Percentiles rank a stretch among this genome's conserved stretches.
phyloP scores from a whole-genome alignment of 2,113 vertebrate species.

The Urocolius indicus region DNA sequence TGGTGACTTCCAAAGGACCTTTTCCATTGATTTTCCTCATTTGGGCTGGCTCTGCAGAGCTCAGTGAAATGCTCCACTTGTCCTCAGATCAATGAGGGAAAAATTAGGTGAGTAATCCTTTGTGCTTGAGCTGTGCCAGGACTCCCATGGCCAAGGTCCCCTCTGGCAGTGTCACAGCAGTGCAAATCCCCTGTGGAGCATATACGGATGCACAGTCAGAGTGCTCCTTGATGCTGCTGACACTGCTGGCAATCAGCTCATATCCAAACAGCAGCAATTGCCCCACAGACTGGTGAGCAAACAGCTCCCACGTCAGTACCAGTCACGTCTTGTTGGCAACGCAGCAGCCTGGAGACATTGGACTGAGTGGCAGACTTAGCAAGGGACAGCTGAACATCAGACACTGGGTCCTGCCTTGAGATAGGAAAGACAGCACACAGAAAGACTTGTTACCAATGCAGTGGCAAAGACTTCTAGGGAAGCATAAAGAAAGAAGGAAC shows the following conservation, averaged over 20 bases:
- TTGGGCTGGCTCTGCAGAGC: not conserved
- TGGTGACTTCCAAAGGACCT: rapidly evolving
- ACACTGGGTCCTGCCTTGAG: not conserved
- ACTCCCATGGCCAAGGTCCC: not conserved
- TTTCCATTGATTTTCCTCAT: not conserved
- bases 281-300: not conserved
- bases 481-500: not conserved
- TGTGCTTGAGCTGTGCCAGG: not conserved
- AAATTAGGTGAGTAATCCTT: not conserved
- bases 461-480: not conserved
- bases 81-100: not conserved
- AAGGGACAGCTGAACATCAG: not conserved
- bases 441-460: not conserved
- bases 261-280: not conserved
- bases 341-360: not conserved
- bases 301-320: not conserved
- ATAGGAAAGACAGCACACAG: not conserved
- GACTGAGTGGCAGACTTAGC: not conserved
- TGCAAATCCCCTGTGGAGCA: not conserved
- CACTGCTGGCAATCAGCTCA: not conserved
- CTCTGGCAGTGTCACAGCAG: not conserved
- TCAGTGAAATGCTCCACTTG: not conserved
- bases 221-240: not conserved
- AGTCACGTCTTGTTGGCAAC: not conserved
- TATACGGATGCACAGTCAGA: not conserved